A percentile compares a stretch with the other conserved stretches of the same genome.
Evolutionary conservation across 2,888 invertebrate species (phyloP).

Genomic region (Nymphalis polychloros): DNA sequence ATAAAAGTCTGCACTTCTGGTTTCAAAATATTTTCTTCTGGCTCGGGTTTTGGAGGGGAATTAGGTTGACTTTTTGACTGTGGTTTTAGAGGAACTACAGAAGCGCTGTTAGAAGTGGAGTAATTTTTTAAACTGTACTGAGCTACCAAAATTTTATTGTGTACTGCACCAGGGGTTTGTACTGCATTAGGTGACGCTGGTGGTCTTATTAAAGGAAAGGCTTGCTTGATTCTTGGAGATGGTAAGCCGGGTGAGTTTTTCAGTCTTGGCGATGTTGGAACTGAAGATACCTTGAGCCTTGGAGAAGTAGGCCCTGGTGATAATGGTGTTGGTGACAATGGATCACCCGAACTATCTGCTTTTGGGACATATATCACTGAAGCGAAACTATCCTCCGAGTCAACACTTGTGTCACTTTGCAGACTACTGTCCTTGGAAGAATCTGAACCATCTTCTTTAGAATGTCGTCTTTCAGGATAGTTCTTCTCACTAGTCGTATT

Average conservation of each 20-base stretch:
- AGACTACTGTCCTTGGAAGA: slow-evolving; percentile 94
- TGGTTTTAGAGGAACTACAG: slow-evolving; percentile 59
- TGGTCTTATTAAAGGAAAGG: slow-evolving; percentile 83
- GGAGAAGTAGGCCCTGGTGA: slow-evolving; percentile 84
- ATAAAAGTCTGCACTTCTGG: slow-evolving; percentile 61
- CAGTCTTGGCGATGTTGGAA: slow-evolving; percentile 89
- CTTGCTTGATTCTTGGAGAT: slow-evolving; percentile 85
- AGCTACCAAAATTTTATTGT: slow-evolving; percentile 81
- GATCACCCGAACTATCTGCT: slow-evolving; percentile 84
- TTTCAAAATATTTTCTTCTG: slow-evolving; percentile 60
- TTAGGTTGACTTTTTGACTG: slow-evolving; percentile 77
- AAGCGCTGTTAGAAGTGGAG: slow-evolving; percentile 60
- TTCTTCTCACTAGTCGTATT: slow-evolving; percentile 70
- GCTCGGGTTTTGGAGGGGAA: slow-evolving; percentile 74
- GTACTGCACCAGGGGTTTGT: slow-evolving; percentile 70
- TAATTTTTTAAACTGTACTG: slow-evolving; percentile 81
- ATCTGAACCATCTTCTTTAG: slow-evolving; percentile 93
- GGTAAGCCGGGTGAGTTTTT: slow-evolving; percentile 86
- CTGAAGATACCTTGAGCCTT: slow-evolving; percentile 85
- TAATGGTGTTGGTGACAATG: slow-evolving; percentile 82
- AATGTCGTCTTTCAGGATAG: slow-evolving; percentile 86
- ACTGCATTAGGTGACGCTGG: slow-evolving; percentile 82
- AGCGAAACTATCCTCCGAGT: slow-evolving; percentile 96
- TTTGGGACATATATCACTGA: slow-evolving; percentile 96
- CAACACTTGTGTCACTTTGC: slow-evolving; percentile 96